These are phyloP conservation scores for Recurvirostra avosetta DNA, from an alignment of 2,113 vertebrate genomes.

Conservation along the genomic window DNA sequence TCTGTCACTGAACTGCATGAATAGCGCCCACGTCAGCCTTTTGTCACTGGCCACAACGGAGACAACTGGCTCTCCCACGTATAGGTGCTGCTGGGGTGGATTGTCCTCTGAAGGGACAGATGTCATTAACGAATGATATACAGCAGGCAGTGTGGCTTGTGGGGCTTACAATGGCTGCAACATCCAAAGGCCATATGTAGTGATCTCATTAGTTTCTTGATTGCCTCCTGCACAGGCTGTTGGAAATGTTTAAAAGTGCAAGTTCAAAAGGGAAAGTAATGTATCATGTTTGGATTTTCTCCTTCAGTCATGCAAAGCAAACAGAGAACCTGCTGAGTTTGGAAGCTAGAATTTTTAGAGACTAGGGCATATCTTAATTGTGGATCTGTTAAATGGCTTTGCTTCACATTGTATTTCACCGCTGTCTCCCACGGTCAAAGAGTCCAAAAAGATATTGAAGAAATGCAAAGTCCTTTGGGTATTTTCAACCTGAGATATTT, in stretches of 20 bases:
- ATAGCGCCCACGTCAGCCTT: neutral
- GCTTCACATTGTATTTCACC: neutral
- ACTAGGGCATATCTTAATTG: neutral
- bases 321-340: constrained; percentile 13
- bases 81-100: constrained; percentile 22
- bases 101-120: constrained; percentile 2
- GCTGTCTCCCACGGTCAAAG: neutral
- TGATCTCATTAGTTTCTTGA: constrained; percentile 44
- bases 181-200: constrained; percentile 58
- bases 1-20: neutral
- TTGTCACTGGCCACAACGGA: neutral
- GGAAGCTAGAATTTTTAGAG: neutral
- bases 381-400: neutral
- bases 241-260: constrained; percentile 55
- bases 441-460: neutral
- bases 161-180: neutral
- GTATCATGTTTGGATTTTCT: constrained; percentile 46
- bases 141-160: neutral
- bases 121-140: neutral
- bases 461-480: constrained; percentile 4
- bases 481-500: constrained; percentile 20
- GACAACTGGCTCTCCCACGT: neutral
- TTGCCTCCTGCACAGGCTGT: constrained; percentile 38
- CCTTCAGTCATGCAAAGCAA: constrained; percentile 34
- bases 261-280: constrained; percentile 49